Percentiles rank a stretch among this genome's conserved stretches.
Evolutionary conservation across 2,113 vertebrate species (phyloP).

Genomic region (Paracanthobrama guichenoti): DNA sequence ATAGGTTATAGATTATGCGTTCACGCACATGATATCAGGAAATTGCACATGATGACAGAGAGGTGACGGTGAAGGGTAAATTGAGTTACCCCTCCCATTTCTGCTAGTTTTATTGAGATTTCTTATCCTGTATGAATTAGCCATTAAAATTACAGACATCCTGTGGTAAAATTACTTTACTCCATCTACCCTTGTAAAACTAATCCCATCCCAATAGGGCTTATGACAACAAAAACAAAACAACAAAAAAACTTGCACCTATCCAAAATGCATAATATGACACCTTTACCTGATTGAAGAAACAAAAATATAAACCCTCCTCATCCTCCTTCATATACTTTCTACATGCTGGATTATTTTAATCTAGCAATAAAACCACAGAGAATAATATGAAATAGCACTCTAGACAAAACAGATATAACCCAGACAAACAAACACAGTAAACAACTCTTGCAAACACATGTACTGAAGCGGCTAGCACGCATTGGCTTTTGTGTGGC

Average conservation of each 20-base stretch:
- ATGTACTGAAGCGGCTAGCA: neutral
- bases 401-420: neutral
- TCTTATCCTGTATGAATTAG: too few species aligned
- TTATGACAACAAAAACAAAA: neutral
- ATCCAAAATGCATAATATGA: neutral
- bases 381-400: constrained; percentile 13
- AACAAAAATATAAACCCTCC: neutral
- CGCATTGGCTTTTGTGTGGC: constrained; percentile 14
- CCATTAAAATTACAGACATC: too few species aligned
- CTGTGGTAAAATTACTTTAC: too few species aligned
- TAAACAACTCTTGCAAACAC: neutral
- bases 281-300: neutral
- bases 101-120: too few species aligned
- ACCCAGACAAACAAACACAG: neutral
- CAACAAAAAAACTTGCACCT: neutral
- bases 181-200: too few species aligned
- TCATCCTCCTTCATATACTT: neutral
- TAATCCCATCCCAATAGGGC: too few species aligned
- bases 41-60: too few species aligned
- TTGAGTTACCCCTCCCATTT: too few species aligned
- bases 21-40: too few species aligned
- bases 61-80: too few species aligned
- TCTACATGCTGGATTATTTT: neutral
- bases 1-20: too few species aligned
- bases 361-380: neutral